A percentile compares a stretch with the other conserved stretches of the same genome.
phyloP scores from a whole-genome alignment of 2,113 vertebrate species.

The Taurulus bubalis region DNA sequence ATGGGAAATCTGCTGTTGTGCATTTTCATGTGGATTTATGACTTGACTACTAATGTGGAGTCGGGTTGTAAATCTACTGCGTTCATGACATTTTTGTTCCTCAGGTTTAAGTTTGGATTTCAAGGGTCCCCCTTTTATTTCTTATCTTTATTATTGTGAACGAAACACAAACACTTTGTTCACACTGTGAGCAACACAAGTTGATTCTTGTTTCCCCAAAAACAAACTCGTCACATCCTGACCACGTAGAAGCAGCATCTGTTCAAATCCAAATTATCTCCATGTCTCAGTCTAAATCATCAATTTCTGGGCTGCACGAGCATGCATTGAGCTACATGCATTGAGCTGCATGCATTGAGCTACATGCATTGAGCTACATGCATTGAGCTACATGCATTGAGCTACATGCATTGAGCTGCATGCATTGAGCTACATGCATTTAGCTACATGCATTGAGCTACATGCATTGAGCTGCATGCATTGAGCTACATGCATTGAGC shows the following conservation, averaged over 20 bases:
- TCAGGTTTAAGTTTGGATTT: conserved; percentile 2
- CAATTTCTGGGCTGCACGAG: background rate
- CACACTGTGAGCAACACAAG: conserved; percentile 43
- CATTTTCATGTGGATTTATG: conserved; percentile 5
- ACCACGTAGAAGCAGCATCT: background rate
- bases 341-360: conserved; percentile 18
- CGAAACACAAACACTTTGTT: conserved; percentile 30
- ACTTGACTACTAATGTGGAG: background rate
- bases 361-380: conserved; percentile 3
- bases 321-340: no score
- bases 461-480: no score
- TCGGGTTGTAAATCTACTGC: background rate
- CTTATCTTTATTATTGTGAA: conserved; percentile 2
- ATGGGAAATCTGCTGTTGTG: conserved; percentile 7
- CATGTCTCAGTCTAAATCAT: background rate
- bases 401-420: conserved; percentile 4
- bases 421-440: no score
- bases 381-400: no score
- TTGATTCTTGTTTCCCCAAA: conserved; percentile 17
- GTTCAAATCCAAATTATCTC: background rate
- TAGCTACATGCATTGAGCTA: background rate
- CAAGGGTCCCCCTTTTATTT: conserved; percentile 3
- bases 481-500: background rate
- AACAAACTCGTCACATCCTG: conserved; percentile 8
- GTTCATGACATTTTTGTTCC: background rate